These are phyloP conservation scores for Drosophila rellima DNA, from an alignment of 2,888 invertebrate genomes.

Conservation along the genomic window DNA sequence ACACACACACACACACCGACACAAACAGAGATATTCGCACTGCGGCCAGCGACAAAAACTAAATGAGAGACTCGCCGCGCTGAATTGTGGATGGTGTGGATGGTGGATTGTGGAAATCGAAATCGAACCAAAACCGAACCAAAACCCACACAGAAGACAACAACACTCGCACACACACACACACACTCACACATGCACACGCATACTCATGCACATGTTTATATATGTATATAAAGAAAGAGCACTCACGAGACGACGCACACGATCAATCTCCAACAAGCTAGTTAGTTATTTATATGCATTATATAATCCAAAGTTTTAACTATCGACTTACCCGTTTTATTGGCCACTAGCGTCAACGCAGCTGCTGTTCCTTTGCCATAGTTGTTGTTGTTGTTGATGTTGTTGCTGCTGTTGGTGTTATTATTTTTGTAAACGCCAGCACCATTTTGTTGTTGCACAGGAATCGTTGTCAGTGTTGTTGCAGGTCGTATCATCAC, in stretches of 20 bases:
- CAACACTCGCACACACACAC: not conserved
- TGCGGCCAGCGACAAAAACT: conserved; percentile 43
- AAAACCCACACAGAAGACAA: conserved; percentile 15
- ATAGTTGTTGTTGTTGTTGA: conserved; percentile 10
- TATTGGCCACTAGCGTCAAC: conserved; percentile 21
- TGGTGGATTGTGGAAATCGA: conserved; percentile 38
- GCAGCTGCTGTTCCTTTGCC: conserved; percentile 24
- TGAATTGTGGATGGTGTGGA: conserved; percentile 6
- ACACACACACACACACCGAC: conserved; percentile 23
- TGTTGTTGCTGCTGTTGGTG: not conserved
- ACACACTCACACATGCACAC: not conserved
- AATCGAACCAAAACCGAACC: conserved; percentile 29
- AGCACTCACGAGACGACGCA: conserved; percentile 2
- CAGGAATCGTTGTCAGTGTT: conserved; percentile 25
- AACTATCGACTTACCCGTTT: conserved; percentile 43
- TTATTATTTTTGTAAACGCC: conserved; percentile 7
- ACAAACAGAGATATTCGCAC: conserved; percentile 13
- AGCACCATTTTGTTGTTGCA: conserved; percentile 32
- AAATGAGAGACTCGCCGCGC: conserved; percentile 52
- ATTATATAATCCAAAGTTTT: conserved; percentile 29
- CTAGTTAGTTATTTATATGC: conserved; percentile 1
- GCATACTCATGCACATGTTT: too few species aligned
- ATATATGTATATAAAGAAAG: not conserved
- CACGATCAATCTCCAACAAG: conserved; percentile 12
- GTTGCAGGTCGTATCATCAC: conserved; percentile 30